A percentile compares a stretch with the other conserved stretches of the same genome.
phyloP scores from a whole-genome alignment of 2,113 vertebrate genomes.

The Apodemus sylvaticus region DNA sequence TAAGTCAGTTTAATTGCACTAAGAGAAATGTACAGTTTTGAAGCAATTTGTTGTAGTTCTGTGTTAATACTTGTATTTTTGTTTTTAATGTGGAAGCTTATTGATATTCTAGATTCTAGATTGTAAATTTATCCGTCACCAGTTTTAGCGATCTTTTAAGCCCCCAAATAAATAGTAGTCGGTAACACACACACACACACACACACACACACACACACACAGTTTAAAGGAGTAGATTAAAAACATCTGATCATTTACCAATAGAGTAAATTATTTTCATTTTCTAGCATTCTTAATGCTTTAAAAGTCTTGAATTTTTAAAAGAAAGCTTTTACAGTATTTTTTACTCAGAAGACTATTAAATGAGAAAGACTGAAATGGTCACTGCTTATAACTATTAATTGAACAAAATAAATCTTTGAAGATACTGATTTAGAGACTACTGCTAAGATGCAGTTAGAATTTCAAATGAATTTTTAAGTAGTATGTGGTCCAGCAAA shows the following conservation, averaged over 20 bases:
- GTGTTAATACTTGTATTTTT: conserved; percentile 51
- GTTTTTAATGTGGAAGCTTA: conserved; percentile 69
- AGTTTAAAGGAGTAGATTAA: conserved; percentile 30
- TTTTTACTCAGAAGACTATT: conserved; percentile 26
- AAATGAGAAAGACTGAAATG: conserved; percentile 37
- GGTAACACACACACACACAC: background rate
- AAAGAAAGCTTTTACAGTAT: conserved; percentile 42
- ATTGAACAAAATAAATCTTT: conserved; percentile 41
- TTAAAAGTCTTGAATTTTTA: conserved; percentile 53
- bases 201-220: no score
- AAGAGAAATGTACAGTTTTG: conserved; percentile 42
- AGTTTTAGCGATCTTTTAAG: conserved; percentile 76
- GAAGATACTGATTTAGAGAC: conserved; percentile 49
- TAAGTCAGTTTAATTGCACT: conserved; percentile 27
- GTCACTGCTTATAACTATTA: conserved; percentile 39
- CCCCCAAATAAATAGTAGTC: conserved; percentile 71
- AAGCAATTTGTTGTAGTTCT: conserved; percentile 10
- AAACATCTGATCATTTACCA: conserved; percentile 63
- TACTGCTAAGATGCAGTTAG: conserved; percentile 46
- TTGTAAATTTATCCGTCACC: conserved; percentile 75
- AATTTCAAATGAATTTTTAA: conserved; percentile 62
- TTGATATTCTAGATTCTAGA: conserved; percentile 50
- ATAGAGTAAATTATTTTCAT: conserved; percentile 29
- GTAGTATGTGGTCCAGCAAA: conserved; percentile 32
- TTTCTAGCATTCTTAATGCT: conserved; percentile 30